Percentiles rank a stretch among this genome's conserved stretches.
phyloP scores from a whole-genome alignment of 2,797 vertebrate genomes.

The Leucoraja ocellata region DNA sequence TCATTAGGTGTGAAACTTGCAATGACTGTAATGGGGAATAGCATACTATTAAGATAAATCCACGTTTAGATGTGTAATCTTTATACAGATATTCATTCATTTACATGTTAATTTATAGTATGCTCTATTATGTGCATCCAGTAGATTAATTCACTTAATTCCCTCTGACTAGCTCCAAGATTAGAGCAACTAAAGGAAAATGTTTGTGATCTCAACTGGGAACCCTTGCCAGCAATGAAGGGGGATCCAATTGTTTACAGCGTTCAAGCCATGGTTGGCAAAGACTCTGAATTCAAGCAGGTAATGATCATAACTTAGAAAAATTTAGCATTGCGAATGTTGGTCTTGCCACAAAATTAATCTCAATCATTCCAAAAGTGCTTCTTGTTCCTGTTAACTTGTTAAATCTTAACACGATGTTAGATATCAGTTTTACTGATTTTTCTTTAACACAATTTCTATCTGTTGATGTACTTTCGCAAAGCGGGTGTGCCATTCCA shows the following conservation, averaged over 20 bases:
- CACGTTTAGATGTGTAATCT: background rate
- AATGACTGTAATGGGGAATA: no score
- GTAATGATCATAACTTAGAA: conserved; percentile 52
- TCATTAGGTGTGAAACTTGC: background rate
- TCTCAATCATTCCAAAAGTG: background rate
- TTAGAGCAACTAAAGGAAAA: conserved; percentile 84
- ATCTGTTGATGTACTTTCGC: conserved; percentile 20
- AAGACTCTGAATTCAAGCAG: conserved; percentile 93
- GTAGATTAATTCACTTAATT: background rate
- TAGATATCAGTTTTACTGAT: no score
- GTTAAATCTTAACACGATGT: no score
- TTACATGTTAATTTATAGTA: background rate
- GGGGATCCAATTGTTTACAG: conserved; percentile 87
- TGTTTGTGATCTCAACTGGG: conserved; percentile 86
- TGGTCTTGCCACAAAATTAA: background rate
- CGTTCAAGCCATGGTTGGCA: conserved; percentile 85
- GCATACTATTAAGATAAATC: background rate
- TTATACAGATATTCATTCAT: background rate
- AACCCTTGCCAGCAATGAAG: conserved; percentile 81
- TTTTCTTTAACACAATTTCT: background rate
- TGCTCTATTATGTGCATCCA: background rate
- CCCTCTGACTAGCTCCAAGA: conserved; percentile 65
- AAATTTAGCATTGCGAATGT: background rate
- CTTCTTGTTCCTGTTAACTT: background rate
- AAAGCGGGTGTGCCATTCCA: background rate